Conservation (phyloP, 2,797 vertebrate species). For the Echiichthys vipera region DNA sequence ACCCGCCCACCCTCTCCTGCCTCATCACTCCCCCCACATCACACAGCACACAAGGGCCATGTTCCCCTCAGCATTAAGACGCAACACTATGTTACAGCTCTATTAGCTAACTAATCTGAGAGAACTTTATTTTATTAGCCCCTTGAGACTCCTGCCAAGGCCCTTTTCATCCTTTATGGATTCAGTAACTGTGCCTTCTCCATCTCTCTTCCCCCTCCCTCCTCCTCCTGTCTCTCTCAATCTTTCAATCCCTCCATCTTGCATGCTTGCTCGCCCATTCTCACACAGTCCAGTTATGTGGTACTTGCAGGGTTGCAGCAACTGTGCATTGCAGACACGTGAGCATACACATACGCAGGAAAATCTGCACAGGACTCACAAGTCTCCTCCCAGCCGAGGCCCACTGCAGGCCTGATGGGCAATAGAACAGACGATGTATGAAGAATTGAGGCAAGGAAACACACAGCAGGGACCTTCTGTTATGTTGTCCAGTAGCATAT, state of each 20-base stretch:
- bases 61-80: conserved; percentile 71
- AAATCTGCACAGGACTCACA: conserved; percentile 9
- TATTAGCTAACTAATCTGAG: conserved; percentile 85
- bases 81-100: conserved; percentile 79
- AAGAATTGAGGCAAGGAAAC: conserved; percentile 29
- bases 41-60: conserved; percentile 55
- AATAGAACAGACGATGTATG: conserved; percentile 22
- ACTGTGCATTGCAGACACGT: conserved; percentile 33
- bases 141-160: conserved; percentile 82
- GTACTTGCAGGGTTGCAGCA: conserved; percentile 41
- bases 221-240: conserved; percentile 72
- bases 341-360: neutral
- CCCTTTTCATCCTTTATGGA: conserved; percentile 83
- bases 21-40: conserved; percentile 55
- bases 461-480: conserved; percentile 33
- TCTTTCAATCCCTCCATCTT: conserved; percentile 79
- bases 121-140: conserved; percentile 85
- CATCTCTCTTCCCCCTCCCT: conserved; percentile 44
- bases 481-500: conserved; percentile 42
- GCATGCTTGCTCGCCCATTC: conserved; percentile 50
- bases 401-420: conserved; percentile 23
- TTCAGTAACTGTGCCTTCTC: conserved; percentile 71
- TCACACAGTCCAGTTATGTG: conserved; percentile 36
- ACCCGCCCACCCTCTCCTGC: conserved; percentile 24
- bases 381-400: conserved; percentile 9